Base-by-base conservation (phyloP, 2,888 invertebrate genomes). In the Blera fallax region DNA sequence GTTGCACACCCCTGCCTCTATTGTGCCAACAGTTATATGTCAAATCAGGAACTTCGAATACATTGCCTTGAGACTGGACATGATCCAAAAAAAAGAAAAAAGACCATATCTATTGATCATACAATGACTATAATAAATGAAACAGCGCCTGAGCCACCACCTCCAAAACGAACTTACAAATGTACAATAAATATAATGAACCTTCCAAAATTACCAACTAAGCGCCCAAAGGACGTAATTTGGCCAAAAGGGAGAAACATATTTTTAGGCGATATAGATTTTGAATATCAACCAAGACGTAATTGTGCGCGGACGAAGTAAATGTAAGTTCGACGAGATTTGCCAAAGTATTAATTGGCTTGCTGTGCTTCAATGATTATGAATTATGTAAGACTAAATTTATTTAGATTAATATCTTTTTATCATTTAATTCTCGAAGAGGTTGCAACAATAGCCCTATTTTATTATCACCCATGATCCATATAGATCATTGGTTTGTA, bases 221-320 rank as follows among this genome's bases (percentile, higher is more conserved):
- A 76, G 16, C 64, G 70, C 0, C 77, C 72, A 2, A 40, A 43
- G 34, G 16, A 74, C 3, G 48, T 64, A 3, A 56, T 45, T 11
- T 78, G 78, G 62, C 69, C 74, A 10, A 85, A 72, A n/a, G 70
- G 62, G 2, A 52, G 27, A 3, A 65, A 64, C 1, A 52, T 76
- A 40, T 76, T 80, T 10, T 27, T 85, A 11, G 85, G 85, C 18
- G 81, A 81, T 34, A 56, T 85, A 3, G 85, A 85, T 21, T 85
- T 67, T 60, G 27, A 62, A 24, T 81, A 67, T 16, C 27, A 62
- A 27, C 72, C 67, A 1, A 76, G 77, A 0, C 18, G 58, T n/a
- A 85, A 85, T 64, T 85, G 85, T 56, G 77, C 67, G 7, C 74
- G 48, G 27, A 76, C 81, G 8, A 65, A 67, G 37, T 85, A 60